These are phyloP conservation scores for Porites lobata DNA, from an alignment of 92 coral and sea anemone genomes.

Conservation along the genomic window DNA sequence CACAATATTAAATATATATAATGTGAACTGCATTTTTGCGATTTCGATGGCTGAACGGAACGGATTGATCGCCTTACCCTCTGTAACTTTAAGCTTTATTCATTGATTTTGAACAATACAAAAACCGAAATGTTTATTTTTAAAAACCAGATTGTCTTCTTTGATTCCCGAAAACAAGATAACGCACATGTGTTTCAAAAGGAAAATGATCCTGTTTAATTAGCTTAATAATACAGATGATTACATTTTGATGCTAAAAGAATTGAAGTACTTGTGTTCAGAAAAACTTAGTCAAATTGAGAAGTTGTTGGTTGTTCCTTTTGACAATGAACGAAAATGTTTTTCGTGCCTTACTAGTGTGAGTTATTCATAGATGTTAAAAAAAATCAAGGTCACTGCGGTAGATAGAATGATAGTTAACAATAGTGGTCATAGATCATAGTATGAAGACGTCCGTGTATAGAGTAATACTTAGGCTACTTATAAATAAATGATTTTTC, in stretches of 20 bases:
- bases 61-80: neutral
- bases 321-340: conserved; percentile 20
- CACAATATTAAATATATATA: conserved; percentile 48
- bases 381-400: conserved; percentile 14
- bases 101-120: conserved; percentile 7
- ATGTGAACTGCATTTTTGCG: neutral
- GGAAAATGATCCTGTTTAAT: conserved; percentile 42
- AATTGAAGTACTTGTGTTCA: conserved; percentile 5
- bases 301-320: conserved; percentile 32
- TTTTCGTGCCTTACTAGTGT: conserved; percentile 3
- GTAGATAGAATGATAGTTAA: conserved; percentile 50
- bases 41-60: neutral
- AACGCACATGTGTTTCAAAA: conserved; percentile 46
- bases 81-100: conserved; percentile 10
- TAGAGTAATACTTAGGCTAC: neutral
- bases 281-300: neutral
- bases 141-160: conserved; percentile 47
- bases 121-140: conserved; percentile 29
- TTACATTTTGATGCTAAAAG: neutral
- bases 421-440: conserved; percentile 22
- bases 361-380: conserved; percentile 36
- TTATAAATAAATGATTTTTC: conserved; percentile 51
- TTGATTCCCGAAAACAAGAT: conserved; percentile 28
- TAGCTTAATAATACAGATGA: conserved; percentile 38
- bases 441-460: conserved; percentile 31